These are phyloP conservation scores for Girardinus metallicus DNA, from an alignment of 2,797 vertebrate genomes.

Conservation along the genomic window DNA sequence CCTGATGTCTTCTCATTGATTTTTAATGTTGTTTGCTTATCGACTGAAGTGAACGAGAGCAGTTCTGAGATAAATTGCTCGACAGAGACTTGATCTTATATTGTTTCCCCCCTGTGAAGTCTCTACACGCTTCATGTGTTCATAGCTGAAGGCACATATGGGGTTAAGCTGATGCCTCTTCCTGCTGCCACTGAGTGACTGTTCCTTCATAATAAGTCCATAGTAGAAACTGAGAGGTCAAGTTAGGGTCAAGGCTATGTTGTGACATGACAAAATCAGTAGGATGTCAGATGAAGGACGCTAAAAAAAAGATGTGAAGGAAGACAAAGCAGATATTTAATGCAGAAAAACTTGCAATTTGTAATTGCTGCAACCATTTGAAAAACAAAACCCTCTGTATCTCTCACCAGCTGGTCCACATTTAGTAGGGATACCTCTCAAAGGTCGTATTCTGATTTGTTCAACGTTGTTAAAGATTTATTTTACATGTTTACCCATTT, in stretches of 20 bases:
- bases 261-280: not conserved
- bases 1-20: conserved; percentile 61
- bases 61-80: conserved; percentile 49
- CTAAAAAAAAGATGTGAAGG: not conserved
- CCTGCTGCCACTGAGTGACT: not conserved
- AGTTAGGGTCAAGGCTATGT: conserved; percentile 17
- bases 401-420: not conserved
- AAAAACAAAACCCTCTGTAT: not conserved
- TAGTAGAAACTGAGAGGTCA: conserved; percentile 16
- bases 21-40: conserved; percentile 58
- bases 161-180: conserved; percentile 27
- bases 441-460: not conserved
- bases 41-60: conserved; percentile 21
- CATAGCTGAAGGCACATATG: conserved; percentile 34
- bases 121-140: conserved; percentile 25
- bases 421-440: not conserved
- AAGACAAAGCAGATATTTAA: not conserved
- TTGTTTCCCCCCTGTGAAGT: conserved; percentile 30
- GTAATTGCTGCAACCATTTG: not conserved
- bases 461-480: not conserved
- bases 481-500: not conserved
- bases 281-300: not conserved
- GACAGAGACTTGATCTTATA: conserved; percentile 36
- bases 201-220: not conserved
- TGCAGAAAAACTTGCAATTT: not conserved